phyloP scores from a whole-genome alignment of 2,113 vertebrate species.

The Sinocyclocheilus rhinocerous region DNA sequence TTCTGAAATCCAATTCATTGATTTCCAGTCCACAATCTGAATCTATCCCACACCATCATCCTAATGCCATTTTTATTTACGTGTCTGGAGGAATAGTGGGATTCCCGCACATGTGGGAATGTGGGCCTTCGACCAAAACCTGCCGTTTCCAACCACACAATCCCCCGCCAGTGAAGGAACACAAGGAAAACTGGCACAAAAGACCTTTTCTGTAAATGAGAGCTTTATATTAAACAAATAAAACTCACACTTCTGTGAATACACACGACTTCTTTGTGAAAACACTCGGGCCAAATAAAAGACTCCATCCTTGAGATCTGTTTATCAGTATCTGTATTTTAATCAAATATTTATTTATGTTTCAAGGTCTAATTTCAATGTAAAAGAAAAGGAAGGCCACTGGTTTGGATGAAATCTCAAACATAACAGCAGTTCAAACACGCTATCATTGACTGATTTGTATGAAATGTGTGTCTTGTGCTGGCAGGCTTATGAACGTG shows the following conservation, averaged over 20 bases:
- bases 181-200: conserved; percentile 40
- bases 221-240: conserved; percentile 24
- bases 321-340: background rate
- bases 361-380: conserved; percentile 14
- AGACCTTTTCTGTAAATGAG: conserved; percentile 8
- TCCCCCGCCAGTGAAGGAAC: conserved; percentile 6
- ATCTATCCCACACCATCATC: background rate
- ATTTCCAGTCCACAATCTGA: conserved; percentile 5
- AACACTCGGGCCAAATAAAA: background rate
- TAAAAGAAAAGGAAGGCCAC: background rate
- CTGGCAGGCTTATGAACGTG: conserved; percentile 16
- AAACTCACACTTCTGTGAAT: background rate
- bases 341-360: background rate
- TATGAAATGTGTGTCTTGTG: conserved; percentile 29
- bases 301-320: background rate
- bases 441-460: conserved; percentile 24
- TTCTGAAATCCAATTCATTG: background rate
- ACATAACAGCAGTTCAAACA: conserved; percentile 1
- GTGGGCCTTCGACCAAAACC: conserved; percentile 36
- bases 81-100: conserved; percentile 19
- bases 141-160: conserved; percentile 40
- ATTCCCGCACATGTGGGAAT: conserved; percentile 37
- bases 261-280: background rate
- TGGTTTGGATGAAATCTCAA: conserved; percentile 9
- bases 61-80: conserved; percentile 19